Evolutionary conservation across 2,797 vertebrate species (phyloP).

Genomic region (Taenioides sp.): DNA sequence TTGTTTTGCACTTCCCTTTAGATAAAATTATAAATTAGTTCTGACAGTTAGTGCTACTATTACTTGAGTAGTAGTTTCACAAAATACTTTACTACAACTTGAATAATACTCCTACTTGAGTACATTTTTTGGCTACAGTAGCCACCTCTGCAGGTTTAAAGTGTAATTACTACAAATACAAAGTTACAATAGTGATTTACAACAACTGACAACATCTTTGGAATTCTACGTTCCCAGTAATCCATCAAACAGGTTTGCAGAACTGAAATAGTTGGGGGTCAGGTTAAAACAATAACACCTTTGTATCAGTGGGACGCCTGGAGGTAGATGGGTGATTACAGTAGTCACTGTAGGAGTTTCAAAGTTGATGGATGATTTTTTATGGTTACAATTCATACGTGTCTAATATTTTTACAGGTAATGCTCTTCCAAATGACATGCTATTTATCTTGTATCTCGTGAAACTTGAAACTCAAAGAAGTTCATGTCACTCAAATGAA

Average conservation of each 20-base stretch:
- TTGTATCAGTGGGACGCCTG: neutral
- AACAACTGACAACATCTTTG: conserved; percentile 15
- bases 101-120: no score
- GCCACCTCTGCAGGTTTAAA: conserved; percentile 24
- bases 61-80: no score
- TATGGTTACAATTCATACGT: neutral
- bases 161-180: conserved; percentile 24
- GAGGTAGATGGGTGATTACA: conserved; percentile 54
- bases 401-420: neutral
- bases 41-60: no score
- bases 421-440: neutral
- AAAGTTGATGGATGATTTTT: neutral
- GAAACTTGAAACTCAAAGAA: neutral
- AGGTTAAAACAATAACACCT: conserved; percentile 13
- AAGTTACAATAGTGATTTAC: conserved; percentile 23
- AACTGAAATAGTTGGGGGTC: conserved; percentile 23
- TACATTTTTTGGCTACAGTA: no score
- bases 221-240: conserved; percentile 35
- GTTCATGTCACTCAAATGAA: neutral
- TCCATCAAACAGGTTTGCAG: conserved; percentile 19
- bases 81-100: no score
- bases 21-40: no score
- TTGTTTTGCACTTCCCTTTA: no score
- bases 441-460: neutral
- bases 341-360: neutral